Base-by-base conservation (phyloP, 2,888 invertebrate genomes). In the Ectemnius lituratus region DNA sequence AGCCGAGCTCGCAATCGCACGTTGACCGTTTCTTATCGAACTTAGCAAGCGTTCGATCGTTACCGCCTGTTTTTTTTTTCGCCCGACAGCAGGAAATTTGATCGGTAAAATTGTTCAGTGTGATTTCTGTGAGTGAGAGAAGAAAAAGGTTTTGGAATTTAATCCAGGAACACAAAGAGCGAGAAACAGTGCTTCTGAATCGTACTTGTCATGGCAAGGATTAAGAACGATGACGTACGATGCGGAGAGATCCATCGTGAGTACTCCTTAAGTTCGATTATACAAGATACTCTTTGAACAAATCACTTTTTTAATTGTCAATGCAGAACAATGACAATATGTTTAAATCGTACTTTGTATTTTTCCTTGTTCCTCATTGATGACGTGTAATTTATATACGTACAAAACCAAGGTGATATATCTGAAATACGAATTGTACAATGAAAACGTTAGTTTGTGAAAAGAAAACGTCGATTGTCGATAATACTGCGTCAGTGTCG, bases 191-290 rank as follows among this genome's bases (percentile, higher is more conserved):
- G 58, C 37, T 62, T n/a, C 57, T 62, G 28, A 16, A 37, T 71
- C 20, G 45, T 2, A 20, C 70, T 74, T 62, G 74, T 74, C 70
- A 78, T 75, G 77, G 75, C 74, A 80, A 75, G 67, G 76, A 63
- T 61, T 69, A 61, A 65, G 64, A 76, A 78, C 72, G 70, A 81
- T 79, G 76, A 76, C 70, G 78, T 77, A 80, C 73, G 73, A 86
- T 86, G 86, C 84, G 78, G 78, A 86, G 86, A 80, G 75, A 81
- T 76, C 82, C 81, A 71, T 81, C 84, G 86, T 86, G 80, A 84
- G 86, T 86, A 78, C 57, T 46, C 18, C 8, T 11, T 8, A 37
- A 8, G 3, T 8, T 37, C 8, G 8, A 37, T 37, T 37, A 37
- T 0, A 37, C 37, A 4, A 6, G 37, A 37, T 1, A 8, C 37